Base-by-base conservation (phyloP, 2,113 vertebrate genomes). In the Scolopax mira region DNA sequence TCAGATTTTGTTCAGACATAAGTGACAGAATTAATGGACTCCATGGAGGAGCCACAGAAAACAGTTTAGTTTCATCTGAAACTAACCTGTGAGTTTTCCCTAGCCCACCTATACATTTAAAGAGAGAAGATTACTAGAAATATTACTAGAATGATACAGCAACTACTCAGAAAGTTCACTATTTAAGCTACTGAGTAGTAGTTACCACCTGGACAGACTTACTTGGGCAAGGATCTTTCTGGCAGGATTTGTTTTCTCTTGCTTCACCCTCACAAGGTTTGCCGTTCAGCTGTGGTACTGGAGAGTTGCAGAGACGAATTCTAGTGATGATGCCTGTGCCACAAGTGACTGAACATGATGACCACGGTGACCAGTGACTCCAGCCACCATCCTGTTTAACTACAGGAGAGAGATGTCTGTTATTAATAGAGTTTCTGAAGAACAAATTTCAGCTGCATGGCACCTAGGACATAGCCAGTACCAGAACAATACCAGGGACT, bases 301-400 rank as follows among this genome's bases (percentile, higher is more conserved):
- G 99, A 31, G 99, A 99, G 97, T 99, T 99, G 93, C 99, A 99
- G 79, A 99, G 99, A 74, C 99, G 99, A 95, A 99, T 99, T 90
- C 99, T 99, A 52, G 99, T 99, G 96, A 99, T 99, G 91, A 98
- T 98, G 7, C 99, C 99, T 15, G 97, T 98, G 10, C 99, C 99
- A 57, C 99, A 99, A 21, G 99, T 99, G 88, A 99, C 99, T 19
- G 99, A 99, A 93, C 99, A 99, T 0, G 99, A 99, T 2, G 99
- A 99, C 99, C 99, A 99, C 0, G 99, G 99, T 5, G 99, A 99
- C 99, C 99, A 99, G 93, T 99, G 99, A 97, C 99, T 99, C 99
- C 99, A 99, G 70, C 98, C 98, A 39, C 99, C 99, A 93, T 99
- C 99, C 97, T 99, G 99, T 96, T 99, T 99, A 98, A 99, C 99